These are phyloP conservation scores for human DNA, from an alignment of 2,113 vertebrate genomes.

Conservation along the genomic window GRCh38 chr3:165515501-165516000, in stretches of 20 bases:
- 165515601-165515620: no score
- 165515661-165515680: no score
- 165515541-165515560: no score
- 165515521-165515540: no score
- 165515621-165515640: no score
- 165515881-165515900: neutral
- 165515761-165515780: neutral
- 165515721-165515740: neutral
- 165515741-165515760: neutral
- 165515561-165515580: no score
- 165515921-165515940: neutral
- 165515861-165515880: neutral
- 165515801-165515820: neutral
- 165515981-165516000: neutral
- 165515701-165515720: no score
- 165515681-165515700: no score
- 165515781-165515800: neutral
- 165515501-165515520: no score
- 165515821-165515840: neutral
- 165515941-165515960: neutral
- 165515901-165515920: neutral
- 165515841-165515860: neutral
- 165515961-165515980: neutral
- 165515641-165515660: no score
- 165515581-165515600: no score